Evolutionary conservation across 2,888 invertebrate species (phyloP), one percentile per base, ranked within the genome.

Genomic region (Galeruca laticollis): DNA sequence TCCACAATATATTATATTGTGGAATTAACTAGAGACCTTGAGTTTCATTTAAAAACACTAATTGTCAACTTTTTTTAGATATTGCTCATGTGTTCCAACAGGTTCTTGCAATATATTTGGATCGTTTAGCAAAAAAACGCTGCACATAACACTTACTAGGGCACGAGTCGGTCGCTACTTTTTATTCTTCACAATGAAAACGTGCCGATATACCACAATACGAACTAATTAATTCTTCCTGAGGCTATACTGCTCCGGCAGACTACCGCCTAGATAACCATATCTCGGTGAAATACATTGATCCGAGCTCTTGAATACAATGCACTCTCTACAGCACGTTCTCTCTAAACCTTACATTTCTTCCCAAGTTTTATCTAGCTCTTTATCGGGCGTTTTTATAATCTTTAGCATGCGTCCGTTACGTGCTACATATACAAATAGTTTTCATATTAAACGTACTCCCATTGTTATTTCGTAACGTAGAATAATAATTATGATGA

Each of bases 151-250:
- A 56, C 56, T 33, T 56, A n/a, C 56, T 33, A 15, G 33, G 33
- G 56, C 56, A 56, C 56, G 31, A 21, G 51, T 18, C 51, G 51
- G 51, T 51, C 51, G 33, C 56, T 31, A 31, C 31, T 56, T 56
- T 33, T 56, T 56, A 57, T 35, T 35, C 56, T 35, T 57, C 18
- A 57, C 56, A 57, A 57, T 57, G 56, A 35, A 57, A 57, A 57
- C 56, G 56, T 57, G 56, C 56, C 56, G 56, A 35, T 57, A 57
- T 35, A 57, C 56, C 35, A 57, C 35, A 57, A 57, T 37, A 63
- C 33, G 54, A 54, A 63, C 63, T 63, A 63, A 63, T 63, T 63
- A 63, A 63, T 63, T 63, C 63, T 63, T 54, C 52, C 54, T 54
- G 52, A 35, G 56, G 56, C 56, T 18, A 57, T 35, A 37, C 20